A percentile compares a stretch with the other conserved stretches of the same genome.
Evolutionary conservation across 2,888 invertebrate genomes (phyloP).

Genomic region (Eugnorisma glareosa): DNA sequence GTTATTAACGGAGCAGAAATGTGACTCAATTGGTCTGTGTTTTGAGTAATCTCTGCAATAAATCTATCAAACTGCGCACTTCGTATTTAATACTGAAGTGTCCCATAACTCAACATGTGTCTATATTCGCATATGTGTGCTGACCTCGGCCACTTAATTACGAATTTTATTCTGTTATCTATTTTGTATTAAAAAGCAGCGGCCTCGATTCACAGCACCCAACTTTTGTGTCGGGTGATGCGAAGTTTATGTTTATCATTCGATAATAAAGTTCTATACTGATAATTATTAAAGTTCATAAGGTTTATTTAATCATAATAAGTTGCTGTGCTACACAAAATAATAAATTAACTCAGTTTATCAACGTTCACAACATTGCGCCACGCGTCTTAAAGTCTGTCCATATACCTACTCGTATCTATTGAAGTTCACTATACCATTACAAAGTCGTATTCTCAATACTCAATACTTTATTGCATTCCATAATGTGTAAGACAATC

Average conservation of each 20-base stretch:
- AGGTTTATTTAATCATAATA: neutral
- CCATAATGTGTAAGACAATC: too few species aligned
- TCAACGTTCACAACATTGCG: neutral
- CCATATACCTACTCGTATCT: too few species aligned
- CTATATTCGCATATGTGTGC: neutral
- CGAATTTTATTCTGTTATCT: neutral
- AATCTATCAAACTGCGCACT: constrained; percentile 11
- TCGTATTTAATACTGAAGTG: neutral
- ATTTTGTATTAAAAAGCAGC: neutral
- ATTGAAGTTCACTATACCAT: neutral
- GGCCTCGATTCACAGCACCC: constrained; percentile 18
- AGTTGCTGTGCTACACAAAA: neutral
- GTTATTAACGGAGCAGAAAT: neutral
- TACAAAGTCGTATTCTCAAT: neutral
- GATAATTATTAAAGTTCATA: neutral
- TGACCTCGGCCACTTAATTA: constrained; percentile 32
- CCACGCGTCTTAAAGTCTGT: neutral
- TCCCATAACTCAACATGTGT: constrained; percentile 18
- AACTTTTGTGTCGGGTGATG: neutral
- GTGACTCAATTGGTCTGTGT: neutral
- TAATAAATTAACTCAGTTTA: neutral
- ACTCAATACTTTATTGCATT: too few species aligned
- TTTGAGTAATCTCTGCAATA: constrained; percentile 10
- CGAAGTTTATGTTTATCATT: neutral
- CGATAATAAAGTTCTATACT: neutral